Evolutionary conservation across 1,140 invertebrate genomes (phyloP).

Genomic region (Thalassaphorura encarpata): DNA sequence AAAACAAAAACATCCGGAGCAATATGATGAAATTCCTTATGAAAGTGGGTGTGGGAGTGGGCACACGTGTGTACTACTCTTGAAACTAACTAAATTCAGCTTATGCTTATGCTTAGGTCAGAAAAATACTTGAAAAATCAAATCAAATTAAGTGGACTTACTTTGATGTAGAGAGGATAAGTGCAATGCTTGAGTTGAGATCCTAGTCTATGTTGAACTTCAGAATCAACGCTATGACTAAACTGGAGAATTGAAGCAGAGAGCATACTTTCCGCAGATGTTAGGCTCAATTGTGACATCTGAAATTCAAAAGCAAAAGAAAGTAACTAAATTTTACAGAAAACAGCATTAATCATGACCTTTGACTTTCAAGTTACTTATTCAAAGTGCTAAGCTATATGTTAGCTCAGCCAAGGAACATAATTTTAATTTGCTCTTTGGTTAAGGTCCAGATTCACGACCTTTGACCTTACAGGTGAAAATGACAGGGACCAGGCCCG

Average conservation of each 20-base stretch:
- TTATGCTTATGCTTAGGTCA: no score
- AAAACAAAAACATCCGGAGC: no score
- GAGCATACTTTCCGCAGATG: slow-evolving; percentile 44
- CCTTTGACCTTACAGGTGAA: no score
- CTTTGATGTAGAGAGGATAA: slow-evolving; percentile 55
- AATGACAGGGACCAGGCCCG: no score
- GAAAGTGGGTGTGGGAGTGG: no score
- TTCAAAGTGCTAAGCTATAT: no score
- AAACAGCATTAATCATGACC: background rate
- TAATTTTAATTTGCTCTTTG: no score
- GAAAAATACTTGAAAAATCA: background rate
- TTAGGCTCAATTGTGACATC: slow-evolving; percentile 42
- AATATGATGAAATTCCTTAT: no score
- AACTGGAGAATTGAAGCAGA: slow-evolving; percentile 48
- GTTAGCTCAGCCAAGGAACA: background rate
- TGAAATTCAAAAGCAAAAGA: slow-evolving; percentile 26
- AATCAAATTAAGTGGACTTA: slow-evolving; percentile 33
- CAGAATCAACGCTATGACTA: slow-evolving; percentile 50
- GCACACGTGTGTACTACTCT: no score
- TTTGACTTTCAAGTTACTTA: no score
- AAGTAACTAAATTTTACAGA: background rate
- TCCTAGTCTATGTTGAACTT: slow-evolving; percentile 48
- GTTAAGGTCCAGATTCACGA: no score
- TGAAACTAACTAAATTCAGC: no score
- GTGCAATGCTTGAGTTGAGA: slow-evolving; percentile 52